phyloP scores from a whole-genome alignment of 92 coral and sea anemone genomes.

The Phenganax subtilis region DNA sequence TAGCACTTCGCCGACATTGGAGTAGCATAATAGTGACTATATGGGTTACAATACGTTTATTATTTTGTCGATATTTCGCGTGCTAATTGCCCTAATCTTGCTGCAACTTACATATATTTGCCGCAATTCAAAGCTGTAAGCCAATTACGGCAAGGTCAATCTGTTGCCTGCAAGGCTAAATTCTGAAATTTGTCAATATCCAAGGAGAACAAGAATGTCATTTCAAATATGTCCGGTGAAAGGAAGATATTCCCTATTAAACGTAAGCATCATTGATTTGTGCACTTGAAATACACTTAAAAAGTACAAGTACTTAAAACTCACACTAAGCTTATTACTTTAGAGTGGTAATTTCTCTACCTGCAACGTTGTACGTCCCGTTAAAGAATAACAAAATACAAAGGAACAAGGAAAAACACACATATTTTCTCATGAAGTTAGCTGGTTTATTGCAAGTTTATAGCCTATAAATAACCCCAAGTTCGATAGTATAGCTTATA shows the following conservation, averaged over 20 bases:
- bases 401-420: neutral
- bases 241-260: neutral
- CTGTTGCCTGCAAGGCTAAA: conserved; percentile 39
- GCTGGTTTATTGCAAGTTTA: neutral
- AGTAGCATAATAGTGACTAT: conserved; percentile 15
- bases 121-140: conserved; percentile 39
- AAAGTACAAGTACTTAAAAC: too few relatives aligned
- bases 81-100: conserved; percentile 26
- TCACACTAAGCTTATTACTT: neutral
- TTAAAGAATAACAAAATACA: neutral
- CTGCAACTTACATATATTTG: conserved; percentile 13
- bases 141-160: conserved; percentile 43
- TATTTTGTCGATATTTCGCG: conserved; percentile 30
- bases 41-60: neutral
- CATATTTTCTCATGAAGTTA: neutral
- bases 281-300: conserved; percentile 6
- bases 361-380: neutral
- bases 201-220: conserved; percentile 16
- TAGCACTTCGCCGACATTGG: conserved; percentile 20
- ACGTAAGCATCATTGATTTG: neutral
- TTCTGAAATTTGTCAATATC: conserved; percentile 34
- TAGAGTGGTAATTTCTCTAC: neutral
- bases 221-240: neutral
- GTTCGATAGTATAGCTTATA: too few relatives aligned
- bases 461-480: neutral